These are phyloP conservation scores for Emmelina monodactyla DNA, from an alignment of 2,888 invertebrate species.

Conservation along the genomic window DNA sequence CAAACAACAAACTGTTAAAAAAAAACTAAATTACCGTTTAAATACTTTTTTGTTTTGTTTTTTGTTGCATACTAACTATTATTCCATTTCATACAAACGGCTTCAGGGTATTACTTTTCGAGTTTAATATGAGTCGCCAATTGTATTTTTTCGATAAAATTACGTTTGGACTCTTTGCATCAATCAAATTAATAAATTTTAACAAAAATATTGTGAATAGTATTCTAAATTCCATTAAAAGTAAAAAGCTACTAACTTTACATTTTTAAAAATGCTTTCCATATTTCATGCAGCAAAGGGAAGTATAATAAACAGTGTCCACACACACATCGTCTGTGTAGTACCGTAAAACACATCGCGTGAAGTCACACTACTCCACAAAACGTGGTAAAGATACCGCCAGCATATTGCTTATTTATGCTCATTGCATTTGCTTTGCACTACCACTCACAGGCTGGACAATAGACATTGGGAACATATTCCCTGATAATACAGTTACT, in stretches of 20 bases:
- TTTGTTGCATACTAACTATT: no score
- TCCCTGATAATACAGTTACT: slow-evolving; percentile 61
- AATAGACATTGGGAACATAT: slow-evolving; percentile 64
- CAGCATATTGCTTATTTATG: slow-evolving; percentile 49
- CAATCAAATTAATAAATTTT: no score
- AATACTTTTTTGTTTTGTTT: slow-evolving; percentile 48
- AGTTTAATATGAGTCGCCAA: no score
- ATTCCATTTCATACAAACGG: no score
- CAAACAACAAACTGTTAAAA: slow-evolving; percentile 61
- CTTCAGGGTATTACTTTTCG: no score
- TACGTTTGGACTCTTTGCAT: no score
- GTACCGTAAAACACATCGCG: slow-evolving; percentile 30
- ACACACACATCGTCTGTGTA: slow-evolving; percentile 9
- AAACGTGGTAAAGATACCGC: not conserved
- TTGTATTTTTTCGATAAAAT: no score
- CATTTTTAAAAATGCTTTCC: no score
- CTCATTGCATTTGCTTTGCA: slow-evolving; percentile 43
- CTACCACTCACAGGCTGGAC: slow-evolving; percentile 42
- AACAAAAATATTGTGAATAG: no score
- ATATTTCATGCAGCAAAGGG: not conserved
- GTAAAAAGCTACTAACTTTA: no score
- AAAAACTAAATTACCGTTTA: slow-evolving; percentile 63
- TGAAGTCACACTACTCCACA: not conserved
- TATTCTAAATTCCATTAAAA: no score
- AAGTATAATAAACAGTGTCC: slow-evolving; percentile 6